A percentile compares a stretch with the other conserved stretches of the same genome.
phyloP scores from a whole-genome alignment of 2,888 invertebrate species.

The Lepas anatifera region DNA sequence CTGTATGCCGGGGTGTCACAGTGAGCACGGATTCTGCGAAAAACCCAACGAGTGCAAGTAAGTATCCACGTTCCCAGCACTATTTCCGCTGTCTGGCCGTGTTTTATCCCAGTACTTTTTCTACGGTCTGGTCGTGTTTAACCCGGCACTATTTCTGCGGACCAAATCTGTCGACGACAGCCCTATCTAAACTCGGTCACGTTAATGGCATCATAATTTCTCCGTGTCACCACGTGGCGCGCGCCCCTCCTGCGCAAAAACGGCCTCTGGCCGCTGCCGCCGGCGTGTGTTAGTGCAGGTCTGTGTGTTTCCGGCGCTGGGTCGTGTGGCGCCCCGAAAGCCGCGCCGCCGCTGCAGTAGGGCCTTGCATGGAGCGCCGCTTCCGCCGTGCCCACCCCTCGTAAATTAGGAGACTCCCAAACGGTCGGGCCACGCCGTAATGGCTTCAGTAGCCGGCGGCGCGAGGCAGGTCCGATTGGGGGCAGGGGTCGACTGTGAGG shows the following conservation, averaged over 20 bases:
- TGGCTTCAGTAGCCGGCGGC: constrained; percentile 4
- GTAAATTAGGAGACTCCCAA: not conserved
- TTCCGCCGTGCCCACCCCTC: no score
- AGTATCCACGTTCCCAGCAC: constrained; percentile 36
- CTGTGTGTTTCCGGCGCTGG: no score
- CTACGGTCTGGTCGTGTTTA: not conserved
- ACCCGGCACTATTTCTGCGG: no score
- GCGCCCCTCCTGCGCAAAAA: not conserved
- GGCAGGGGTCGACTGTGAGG: not conserved
- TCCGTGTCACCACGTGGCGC: not conserved
- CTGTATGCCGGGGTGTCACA: constrained; percentile 84
- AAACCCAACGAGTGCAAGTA: constrained; percentile 92
- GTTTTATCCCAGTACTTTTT: no score
- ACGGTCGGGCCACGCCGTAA: not conserved
- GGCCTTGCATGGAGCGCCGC: not conserved
- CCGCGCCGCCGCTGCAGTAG: not conserved
- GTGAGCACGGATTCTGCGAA: constrained; percentile 78
- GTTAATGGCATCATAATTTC: not conserved
- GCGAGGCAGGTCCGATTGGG: not conserved
- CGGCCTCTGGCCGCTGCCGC: no score
- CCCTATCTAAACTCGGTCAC: not conserved
- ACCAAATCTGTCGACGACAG: no score
- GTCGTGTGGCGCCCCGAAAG: not conserved
- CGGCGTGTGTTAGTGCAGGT: no score
- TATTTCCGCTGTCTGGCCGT: not conserved